Conservation (phyloP, 1,140 invertebrate genomes). For the Drosophila novamexicana region DNA sequence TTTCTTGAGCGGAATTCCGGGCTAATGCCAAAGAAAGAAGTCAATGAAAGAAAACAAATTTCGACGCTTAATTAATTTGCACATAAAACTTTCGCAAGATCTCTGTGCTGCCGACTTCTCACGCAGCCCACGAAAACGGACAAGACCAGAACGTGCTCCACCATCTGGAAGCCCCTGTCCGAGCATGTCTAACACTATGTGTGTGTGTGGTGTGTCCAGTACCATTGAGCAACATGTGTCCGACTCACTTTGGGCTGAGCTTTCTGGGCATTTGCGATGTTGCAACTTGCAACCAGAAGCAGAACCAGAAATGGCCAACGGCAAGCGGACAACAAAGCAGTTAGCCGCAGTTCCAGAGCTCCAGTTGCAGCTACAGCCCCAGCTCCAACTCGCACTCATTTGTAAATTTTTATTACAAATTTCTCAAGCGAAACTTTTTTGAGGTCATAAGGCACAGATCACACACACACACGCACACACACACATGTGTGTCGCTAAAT, state of each 20-base stretch:
- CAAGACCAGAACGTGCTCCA: conserved; percentile 37
- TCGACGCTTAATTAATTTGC: conserved; percentile 69
- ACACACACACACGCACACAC: conserved; percentile 7
- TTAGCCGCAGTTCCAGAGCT: conserved; percentile 18
- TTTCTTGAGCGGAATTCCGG: conserved; percentile 65
- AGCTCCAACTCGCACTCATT: conserved; percentile 42
- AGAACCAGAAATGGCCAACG: conserved; percentile 22
- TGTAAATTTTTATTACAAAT: conserved; percentile 45
- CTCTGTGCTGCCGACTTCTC: conserved; percentile 35
- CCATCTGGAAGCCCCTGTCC: conserved; percentile 7
- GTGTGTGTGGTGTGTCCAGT: conserved; percentile 41
- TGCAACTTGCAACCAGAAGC: conserved; percentile 42
- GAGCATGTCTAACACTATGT: neutral
- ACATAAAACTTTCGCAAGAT: conserved; percentile 71
- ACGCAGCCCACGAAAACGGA: conserved; percentile 37
- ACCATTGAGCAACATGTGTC: conserved; percentile 57
- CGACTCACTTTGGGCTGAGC: conserved; percentile 46
- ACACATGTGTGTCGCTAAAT: conserved; percentile 38
- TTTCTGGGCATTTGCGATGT: conserved; percentile 34
- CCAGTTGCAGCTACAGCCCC: conserved; percentile 2
- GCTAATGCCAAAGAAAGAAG: conserved; percentile 43
- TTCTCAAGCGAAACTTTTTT: conserved; percentile 74
- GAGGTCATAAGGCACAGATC: conserved; percentile 72
- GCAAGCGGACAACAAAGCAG: neutral
- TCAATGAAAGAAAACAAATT: conserved; percentile 51